Base-by-base conservation (phyloP, 2,888 invertebrate genomes). In the Agrochola circellaris region DNA sequence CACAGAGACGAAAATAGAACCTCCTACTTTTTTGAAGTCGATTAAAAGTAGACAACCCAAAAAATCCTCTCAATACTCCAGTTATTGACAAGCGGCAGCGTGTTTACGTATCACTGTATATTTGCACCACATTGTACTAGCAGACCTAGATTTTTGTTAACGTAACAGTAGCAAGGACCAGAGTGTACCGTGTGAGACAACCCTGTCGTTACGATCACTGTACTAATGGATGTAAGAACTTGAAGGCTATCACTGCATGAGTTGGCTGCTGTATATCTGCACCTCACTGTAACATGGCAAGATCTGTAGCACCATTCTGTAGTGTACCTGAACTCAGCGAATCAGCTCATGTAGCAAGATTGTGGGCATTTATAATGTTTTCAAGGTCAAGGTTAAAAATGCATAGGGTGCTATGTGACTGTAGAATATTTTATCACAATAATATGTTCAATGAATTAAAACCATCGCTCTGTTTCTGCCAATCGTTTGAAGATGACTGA, bases 41-140 rank as follows among this genome's bases (percentile, higher is more conserved):
- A 15, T 15, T 38, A 38, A 38, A 23, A 5, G 23, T 64, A 48
- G 64, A n/a, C 48, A 64, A 26, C 56, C 64, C 45, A 58, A 58
- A 17, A 42, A 13, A n/a, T n/a, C 13, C 17, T 42, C 15, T n/a
- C 45, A 38, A 38, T 58, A 38, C 77, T 58, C 45, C 30, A 48
- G 15, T 65, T 65, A 77, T 13, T 76, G 48, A 64, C 38, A 23
- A 26, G 23, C 20, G 42, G 34, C 62, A 45, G 30, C 23, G 38
- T 48, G 23, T 38, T 34, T 9, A 34, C 34, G 34, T 45, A 45
- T 64, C 56, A 48, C 23, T 51, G 9, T 20, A n/a, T 51, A 54
- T 62, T 62, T 54, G 51, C 26, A 34, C n/a, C 76, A 34, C 30
- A 26, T 20, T 48, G 34, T 23, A 56, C 45, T 34, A 48, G 17